Percentiles rank a stretch among this genome's conserved stretches.
phyloP scores from a whole-genome alignment of 2,113 vertebrate genomes.

The Larimichthys polyactis region DNA sequence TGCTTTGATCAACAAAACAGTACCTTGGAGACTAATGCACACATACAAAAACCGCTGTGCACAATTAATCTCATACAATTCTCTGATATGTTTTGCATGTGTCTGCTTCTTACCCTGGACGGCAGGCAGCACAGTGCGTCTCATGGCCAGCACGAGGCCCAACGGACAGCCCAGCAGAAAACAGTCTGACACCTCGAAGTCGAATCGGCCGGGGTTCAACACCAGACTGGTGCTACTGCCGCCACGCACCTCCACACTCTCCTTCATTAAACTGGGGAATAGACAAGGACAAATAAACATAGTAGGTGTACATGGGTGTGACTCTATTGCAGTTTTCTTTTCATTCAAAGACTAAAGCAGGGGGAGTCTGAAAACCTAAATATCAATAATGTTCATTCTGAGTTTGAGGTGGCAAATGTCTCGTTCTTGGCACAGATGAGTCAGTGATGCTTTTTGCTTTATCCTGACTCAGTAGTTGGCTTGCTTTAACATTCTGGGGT shows the following conservation, averaged over 20 bases:
- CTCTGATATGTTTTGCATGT: not conserved
- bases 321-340: not conserved
- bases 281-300: conserved; percentile 27
- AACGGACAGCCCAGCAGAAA: conserved; percentile 96
- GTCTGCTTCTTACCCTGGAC: conserved; percentile 87
- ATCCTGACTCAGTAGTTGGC: conserved; percentile 13
- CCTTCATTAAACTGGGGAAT: conserved; percentile 86
- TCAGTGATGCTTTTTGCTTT: conserved; percentile 32
- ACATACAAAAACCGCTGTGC: not conserved
- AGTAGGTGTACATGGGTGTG: not conserved
- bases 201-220: conserved; percentile 89
- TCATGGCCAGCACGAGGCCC: conserved; percentile 96
- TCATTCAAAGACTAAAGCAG: not conserved
- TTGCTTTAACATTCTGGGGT: conserved; percentile 43
- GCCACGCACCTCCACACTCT: conserved; percentile 83
- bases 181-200: conserved; percentile 96
- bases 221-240: conserved; percentile 82
- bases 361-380: not conserved
- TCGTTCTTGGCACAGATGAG: conserved; percentile 1
- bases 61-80: not conserved
- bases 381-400: conserved; percentile 6
- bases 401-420: not conserved
- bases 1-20: no score
- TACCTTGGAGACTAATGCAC: not conserved
- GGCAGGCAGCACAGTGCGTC: conserved; percentile 92